phyloP scores from a whole-genome alignment of 2,888 invertebrate species.

The Oligia fasciuncula region DNA sequence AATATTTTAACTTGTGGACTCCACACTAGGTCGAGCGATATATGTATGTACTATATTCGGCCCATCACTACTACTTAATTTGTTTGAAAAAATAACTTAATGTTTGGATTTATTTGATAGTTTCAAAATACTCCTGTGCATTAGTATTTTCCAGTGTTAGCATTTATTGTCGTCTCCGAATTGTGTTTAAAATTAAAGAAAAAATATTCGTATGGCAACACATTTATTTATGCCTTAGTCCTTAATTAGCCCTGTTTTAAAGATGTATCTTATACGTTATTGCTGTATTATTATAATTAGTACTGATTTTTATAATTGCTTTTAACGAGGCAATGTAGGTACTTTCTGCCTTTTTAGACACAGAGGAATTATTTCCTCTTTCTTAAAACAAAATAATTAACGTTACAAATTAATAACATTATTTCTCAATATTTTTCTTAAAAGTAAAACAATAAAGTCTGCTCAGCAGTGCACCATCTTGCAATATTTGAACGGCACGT shows the following conservation, averaged over 20 bases:
- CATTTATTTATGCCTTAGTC: neutral
- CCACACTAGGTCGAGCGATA: too few relatives aligned
- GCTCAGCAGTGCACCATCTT: neutral
- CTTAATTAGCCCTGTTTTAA: slow-evolving; percentile 29
- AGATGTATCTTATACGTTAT: slow-evolving; percentile 35
- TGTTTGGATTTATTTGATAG: neutral
- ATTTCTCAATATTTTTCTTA: too few relatives aligned
- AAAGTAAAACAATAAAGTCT: neutral
- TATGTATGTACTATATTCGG: too few relatives aligned
- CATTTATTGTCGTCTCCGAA: neutral
- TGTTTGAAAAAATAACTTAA: too few relatives aligned
- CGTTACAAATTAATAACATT: too few relatives aligned
- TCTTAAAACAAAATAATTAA: neutral
- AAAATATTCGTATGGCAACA: neutral
- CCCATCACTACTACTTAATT: too few relatives aligned
- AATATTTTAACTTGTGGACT: too few relatives aligned
- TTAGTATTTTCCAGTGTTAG: neutral
- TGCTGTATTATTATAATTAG: slow-evolving; percentile 44
- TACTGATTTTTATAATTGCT: slow-evolving; percentile 37
- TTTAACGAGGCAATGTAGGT: slow-evolving; percentile 9
- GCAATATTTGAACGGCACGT: neutral
- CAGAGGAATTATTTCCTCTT: neutral
- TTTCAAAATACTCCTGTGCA: neutral
- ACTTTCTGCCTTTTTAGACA: neutral
- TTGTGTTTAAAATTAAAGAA: neutral